Evolutionary conservation across 1,140 invertebrate genomes (phyloP), one percentile per base, ranked within the genome.

Genomic region (Amyelois transitella): DNA sequence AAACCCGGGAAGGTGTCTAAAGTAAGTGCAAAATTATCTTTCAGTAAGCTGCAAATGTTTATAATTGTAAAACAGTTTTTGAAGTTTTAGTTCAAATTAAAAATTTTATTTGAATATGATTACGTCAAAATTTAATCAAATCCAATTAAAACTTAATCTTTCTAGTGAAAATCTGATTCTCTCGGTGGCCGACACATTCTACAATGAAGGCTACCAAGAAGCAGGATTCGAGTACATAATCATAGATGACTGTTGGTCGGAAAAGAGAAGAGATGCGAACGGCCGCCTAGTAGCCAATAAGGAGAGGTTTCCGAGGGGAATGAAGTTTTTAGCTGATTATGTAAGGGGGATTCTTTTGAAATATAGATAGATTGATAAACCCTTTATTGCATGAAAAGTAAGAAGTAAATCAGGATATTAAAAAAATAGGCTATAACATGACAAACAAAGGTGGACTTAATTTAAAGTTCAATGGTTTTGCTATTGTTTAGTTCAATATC

Each of bases 211-310:
- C 3, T 98, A 95, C 74, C 91, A 91, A 45, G 93, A 92, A 60
- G 93, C 91, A 6, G 96, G 96, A 0, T 98, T 95, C 81, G 92
- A 96, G 72, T 96, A 96, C 72, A 91, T 97, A 4, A 95, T 95
- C 60, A 94, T 98, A 59, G 96, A 98, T 81, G 96, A 98, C 81
- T 98, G 96, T 75, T 98, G 96, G 96, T 86, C 94, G 28, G 92
- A 93, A 43, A 92, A 91, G 60, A 60, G 91, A 43, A 83, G 96
- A 53, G 92, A 94, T 71, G 74, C 72, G 22, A 67, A 91, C 44
- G 92, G 93, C 14, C 90, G 89, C 71, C 88, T 98, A 4, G 91
- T 94, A 58, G 88, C 95, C 0, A 95, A 97, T 83, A 88, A 89
- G 5, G 79, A 90, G 24, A 88, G 96, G 60, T 98, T 98, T 88